Evolutionary conservation across 2,888 invertebrate genomes (phyloP).

Genomic region (Lathronympha strigana): DNA sequence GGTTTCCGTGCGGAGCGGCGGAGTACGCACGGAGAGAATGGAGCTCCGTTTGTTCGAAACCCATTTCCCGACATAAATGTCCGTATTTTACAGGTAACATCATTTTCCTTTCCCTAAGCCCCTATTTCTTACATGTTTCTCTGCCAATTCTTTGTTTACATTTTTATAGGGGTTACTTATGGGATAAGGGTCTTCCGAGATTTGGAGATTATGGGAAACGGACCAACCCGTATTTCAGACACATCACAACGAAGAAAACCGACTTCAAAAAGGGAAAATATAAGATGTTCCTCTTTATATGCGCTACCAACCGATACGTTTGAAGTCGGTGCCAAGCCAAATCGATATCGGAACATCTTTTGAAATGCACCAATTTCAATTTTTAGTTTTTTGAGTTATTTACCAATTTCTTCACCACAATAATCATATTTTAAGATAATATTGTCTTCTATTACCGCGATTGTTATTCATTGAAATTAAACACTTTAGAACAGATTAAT

Average conservation of each 20-base stretch:
- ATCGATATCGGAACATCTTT: no score
- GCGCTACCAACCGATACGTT: no score
- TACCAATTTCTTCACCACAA: no score
- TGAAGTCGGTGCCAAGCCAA: no score
- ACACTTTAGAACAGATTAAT: no score
- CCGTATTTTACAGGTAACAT: constrained; percentile 1
- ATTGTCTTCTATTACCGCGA: no score
- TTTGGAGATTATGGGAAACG: constrained; percentile 9
- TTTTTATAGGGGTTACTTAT: constrained; percentile 2
- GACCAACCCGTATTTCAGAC: neutral
- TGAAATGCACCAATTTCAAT: no score
- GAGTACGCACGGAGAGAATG: neutral
- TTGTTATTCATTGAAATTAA: no score
- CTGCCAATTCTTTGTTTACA: constrained; percentile 11
- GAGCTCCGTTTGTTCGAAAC: constrained; percentile 1
- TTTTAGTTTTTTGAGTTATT: no score
- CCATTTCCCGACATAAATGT: constrained; percentile 4
- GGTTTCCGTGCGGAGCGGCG: neutral
- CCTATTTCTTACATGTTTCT: neutral
- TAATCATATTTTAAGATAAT: no score
- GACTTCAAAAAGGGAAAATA: no score
- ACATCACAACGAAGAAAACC: neutral
- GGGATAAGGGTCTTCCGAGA: constrained; percentile 3
- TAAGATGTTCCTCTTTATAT: no score
- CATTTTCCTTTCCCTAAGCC: neutral